A percentile compares a stretch with the other conserved stretches of the same genome.
phyloP scores from a whole-genome alignment of 2,888 invertebrate species.

The Orchestes rusci region DNA sequence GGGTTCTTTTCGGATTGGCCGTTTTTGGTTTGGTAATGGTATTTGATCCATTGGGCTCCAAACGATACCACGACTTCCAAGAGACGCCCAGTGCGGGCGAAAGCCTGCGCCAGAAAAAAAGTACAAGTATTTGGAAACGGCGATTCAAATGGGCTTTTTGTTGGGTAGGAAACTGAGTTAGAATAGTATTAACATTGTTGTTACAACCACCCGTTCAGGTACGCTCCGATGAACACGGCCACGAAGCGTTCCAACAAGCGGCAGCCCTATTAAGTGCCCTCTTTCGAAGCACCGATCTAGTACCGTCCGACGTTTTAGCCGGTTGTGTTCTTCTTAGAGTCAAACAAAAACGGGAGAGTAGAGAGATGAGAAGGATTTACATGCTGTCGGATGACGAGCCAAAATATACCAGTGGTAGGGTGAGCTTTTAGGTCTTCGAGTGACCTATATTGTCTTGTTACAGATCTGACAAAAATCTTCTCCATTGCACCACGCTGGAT shows the following conservation, averaged over 20 bases:
- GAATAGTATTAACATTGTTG: too few relatives aligned
- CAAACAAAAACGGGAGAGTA: constrained; percentile 64
- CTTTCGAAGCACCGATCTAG: constrained; percentile 78
- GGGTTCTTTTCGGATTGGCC: constrained; percentile 68
- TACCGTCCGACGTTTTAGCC: constrained; percentile 82
- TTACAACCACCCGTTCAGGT: too few relatives aligned
- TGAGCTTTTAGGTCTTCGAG: constrained; percentile 1
- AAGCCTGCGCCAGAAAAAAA: constrained; percentile 60
- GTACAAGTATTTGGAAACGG: constrained; percentile 66
- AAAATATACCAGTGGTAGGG: constrained; percentile 56
- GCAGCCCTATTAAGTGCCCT: constrained; percentile 70
- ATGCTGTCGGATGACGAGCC: constrained; percentile 57
- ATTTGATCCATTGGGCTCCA: constrained; percentile 74
- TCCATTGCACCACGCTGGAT: constrained; percentile 69
- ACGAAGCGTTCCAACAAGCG: constrained; percentile 72
- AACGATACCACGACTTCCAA: constrained; percentile 53
- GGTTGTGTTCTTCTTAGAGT: constrained; percentile 78
- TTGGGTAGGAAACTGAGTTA: too few relatives aligned
- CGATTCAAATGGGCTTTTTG: constrained; percentile 71
- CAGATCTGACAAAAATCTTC: constrained; percentile 52
- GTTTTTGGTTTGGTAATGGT: constrained; percentile 70
- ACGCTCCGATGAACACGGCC: constrained; percentile 66
- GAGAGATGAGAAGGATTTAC: constrained; percentile 62
- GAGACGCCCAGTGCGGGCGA: constrained; percentile 54
- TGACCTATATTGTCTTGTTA: constrained; percentile 25